Conservation (phyloP, 2,797 vertebrate species). For the Psittacula echo region DNA sequence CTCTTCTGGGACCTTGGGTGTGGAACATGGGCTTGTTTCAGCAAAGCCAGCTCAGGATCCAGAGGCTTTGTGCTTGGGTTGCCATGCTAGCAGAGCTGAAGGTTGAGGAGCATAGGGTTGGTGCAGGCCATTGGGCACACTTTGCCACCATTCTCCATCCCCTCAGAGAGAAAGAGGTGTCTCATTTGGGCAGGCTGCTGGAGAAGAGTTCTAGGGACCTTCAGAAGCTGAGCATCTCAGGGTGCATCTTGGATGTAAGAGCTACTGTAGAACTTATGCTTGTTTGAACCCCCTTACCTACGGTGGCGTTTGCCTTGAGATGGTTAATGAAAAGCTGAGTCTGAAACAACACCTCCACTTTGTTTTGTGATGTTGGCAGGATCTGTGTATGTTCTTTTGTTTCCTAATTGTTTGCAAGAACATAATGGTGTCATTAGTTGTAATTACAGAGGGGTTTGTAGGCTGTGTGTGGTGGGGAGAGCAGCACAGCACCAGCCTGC, state of each 20-base stretch:
- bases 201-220: background rate
- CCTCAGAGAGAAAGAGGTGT: background rate
- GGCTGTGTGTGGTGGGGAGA: background rate
- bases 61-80: background rate
- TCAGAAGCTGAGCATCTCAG: background rate
- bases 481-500: background rate
- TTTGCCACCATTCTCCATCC: background rate
- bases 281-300: background rate
- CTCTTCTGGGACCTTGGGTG: background rate
- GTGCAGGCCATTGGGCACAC: background rate
- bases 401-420: constrained; percentile 19
- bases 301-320: background rate
- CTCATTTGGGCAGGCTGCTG: background rate
- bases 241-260: background rate
- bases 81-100: background rate
- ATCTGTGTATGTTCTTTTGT: background rate
- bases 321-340: background rate
- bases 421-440: background rate
- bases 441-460: background rate
- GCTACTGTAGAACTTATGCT: background rate
- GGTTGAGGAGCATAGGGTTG: background rate
- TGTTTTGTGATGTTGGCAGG: background rate
- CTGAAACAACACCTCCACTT: background rate
- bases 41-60: background rate
- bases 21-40: background rate